Percentiles rank a stretch among this genome's conserved stretches.
Conservation (phyloP, 2,888 invertebrate species). For the Cryptosula pallasiana region DNA sequence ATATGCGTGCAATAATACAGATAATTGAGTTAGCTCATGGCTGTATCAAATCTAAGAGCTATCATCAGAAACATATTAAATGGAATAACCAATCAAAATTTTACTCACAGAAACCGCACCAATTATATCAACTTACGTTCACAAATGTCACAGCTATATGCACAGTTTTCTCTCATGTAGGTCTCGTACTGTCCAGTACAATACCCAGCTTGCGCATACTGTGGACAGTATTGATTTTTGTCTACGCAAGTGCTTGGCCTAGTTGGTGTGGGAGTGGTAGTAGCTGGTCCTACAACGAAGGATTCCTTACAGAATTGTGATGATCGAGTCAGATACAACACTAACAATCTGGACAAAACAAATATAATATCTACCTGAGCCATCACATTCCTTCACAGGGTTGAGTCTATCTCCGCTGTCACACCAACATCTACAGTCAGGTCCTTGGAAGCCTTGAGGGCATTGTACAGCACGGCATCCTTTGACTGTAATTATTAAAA, state of each 20-base stretch:
- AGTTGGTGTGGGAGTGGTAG: not conserved
- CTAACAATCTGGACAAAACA: too few species aligned
- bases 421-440: slow-evolving; percentile 19
- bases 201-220: not conserved
- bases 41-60: too few species aligned
- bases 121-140: too few species aligned
- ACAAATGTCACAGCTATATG: not conserved
- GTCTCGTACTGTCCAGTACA: slow-evolving; percentile 14
- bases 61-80: too few species aligned
- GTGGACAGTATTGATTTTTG: not conserved
- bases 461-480: not conserved
- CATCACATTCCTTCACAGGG: slow-evolving; percentile 2
- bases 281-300: not conserved
- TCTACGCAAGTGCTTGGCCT: slow-evolving; percentile 24
- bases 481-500: not conserved
- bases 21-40: not conserved
- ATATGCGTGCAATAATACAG: too few species aligned
- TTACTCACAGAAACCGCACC: too few species aligned
- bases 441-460: slow-evolving; percentile 19
- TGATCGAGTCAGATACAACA: too few species aligned
- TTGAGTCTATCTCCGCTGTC: not conserved
- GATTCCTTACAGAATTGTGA: too few species aligned
- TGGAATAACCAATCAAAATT: too few species aligned
- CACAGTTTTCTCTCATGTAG: slow-evolving; percentile 11
- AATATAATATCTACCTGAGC: not conserved